Base-by-base conservation (phyloP, 1,140 invertebrate species). In the Trichomalopsis sarcophagae region DNA sequence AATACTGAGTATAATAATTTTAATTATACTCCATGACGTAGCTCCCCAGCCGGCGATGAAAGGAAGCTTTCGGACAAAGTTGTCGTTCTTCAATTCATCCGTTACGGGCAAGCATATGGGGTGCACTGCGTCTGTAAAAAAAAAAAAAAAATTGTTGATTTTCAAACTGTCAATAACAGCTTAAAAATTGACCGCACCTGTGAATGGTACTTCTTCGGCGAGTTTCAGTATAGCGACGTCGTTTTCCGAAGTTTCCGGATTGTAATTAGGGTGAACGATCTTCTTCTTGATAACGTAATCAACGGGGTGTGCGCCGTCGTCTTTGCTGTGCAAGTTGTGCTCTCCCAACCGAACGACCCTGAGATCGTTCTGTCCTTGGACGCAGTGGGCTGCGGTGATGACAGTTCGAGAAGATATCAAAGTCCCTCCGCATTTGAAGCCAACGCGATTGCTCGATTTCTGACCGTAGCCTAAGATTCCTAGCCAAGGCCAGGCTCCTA, bases 381-480 rank as follows among this genome's bases (percentile, higher is more conserved):
- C 95, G 91, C 97, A 98, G 90, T 98, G 97, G 0, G 95, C 97
- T 10, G 97, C 97, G 3, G 97, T 98, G 6, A 98, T 86, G 2
- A 98, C 94, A 90, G 97, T 97, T 21, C 94, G 92, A 0, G 94
- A 88, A 17, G 95, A 95, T 78, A 98, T 94, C 0, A 98, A 93
- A 44, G 96, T 95, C n/a, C 96, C 97, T 0, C 96, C 97, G 90
- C 97, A 98, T 33, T 36, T 21, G 36, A 44, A 36, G 21, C 17
- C 10, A 17, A 75, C 7, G 10, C 17, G 14, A 40, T 75, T 36
- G 23, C 95, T 90, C 55, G 71, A 91, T 87, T 91, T 93, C n/a
- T 84, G 30, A 10, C 23, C 86, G 91, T 96, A 97, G 0, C 96
- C 96, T 55, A 97, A 91, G 6, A 95, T 94, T 0, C 95, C 95